These are phyloP conservation scores for Tinamus major DNA, from an alignment of 2,797 vertebrate genomes.

Conservation along the genomic window DNA sequence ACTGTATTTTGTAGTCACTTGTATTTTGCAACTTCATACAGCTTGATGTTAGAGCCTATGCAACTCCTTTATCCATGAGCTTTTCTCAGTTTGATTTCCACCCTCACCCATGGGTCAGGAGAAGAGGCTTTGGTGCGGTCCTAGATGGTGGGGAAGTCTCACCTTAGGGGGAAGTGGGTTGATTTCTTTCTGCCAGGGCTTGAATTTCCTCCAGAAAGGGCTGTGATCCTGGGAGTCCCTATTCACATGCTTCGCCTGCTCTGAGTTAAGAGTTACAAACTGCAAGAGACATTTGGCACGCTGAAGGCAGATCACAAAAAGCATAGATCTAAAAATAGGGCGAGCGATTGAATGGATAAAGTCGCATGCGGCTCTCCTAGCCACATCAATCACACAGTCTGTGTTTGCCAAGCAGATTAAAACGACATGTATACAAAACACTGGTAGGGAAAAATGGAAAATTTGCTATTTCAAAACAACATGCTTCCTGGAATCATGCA, in stretches of 20 bases:
- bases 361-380: not conserved
- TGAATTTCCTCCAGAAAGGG: not conserved
- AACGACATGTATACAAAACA: not conserved
- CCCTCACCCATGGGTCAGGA: not conserved
- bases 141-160: not conserved
- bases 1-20: not conserved
- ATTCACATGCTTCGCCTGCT: not conserved
- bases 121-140: not conserved
- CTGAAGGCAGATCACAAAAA: not conserved
- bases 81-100: not conserved
- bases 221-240: not conserved
- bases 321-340: not conserved
- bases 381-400: not conserved
- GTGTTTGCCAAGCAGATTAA: constrained; percentile 5
- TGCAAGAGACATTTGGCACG: not conserved
- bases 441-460: not conserved
- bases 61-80: not conserved
- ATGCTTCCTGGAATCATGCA: not conserved
- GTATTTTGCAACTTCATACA: not conserved
- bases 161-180: not conserved
- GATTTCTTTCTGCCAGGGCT: not conserved
- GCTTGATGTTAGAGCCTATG: not conserved
- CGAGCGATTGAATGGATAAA: not conserved
- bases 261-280: not conserved
- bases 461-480: not conserved